These are phyloP conservation scores for Barypeithes pellucidus DNA, from an alignment of 2,888 invertebrate genomes.

Conservation along the genomic window DNA sequence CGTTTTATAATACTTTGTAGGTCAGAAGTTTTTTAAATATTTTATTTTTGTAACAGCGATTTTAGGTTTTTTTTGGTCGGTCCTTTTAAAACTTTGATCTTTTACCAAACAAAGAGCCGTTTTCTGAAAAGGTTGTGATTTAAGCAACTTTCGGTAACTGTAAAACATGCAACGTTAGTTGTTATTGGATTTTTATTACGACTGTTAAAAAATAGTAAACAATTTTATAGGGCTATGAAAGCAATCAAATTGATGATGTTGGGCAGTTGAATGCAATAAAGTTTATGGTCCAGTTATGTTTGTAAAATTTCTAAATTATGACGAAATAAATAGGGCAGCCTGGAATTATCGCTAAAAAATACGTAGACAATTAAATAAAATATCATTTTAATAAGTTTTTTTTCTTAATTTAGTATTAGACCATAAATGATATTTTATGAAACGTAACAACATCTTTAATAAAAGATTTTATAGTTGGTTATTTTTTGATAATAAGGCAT, in stretches of 20 bases:
- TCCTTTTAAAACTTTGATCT: slow-evolving; percentile 25
- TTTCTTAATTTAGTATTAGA: too few relatives aligned
- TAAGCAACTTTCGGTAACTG: slow-evolving; percentile 32
- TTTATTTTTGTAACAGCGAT: slow-evolving; percentile 1
- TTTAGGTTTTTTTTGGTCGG: slow-evolving; percentile 3
- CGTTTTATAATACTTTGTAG: slow-evolving; percentile 33
- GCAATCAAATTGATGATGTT: slow-evolving; percentile 16
- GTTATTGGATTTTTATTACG: slow-evolving; percentile 19
- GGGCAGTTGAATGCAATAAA: slow-evolving; percentile 19
- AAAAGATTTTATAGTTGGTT: too few relatives aligned
- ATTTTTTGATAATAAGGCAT: too few relatives aligned
- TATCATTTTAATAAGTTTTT: too few relatives aligned
- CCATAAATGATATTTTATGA: too few relatives aligned
- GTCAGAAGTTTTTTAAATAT: neutral
- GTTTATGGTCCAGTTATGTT: slow-evolving; percentile 16
- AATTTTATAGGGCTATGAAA: slow-evolving; percentile 14
- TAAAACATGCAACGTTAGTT: slow-evolving; percentile 32
- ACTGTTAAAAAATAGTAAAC: slow-evolving; percentile 29
- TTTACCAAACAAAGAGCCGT: neutral
- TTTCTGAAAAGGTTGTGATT: slow-evolving; percentile 20
- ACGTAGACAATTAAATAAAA: too few relatives aligned
- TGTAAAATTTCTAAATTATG: slow-evolving; percentile 5
- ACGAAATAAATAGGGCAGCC: neutral
- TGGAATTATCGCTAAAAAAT: too few relatives aligned
- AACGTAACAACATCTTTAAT: too few relatives aligned